These are phyloP conservation scores for Globia sparganii DNA, from an alignment of 2,888 invertebrate species.

Conservation along the genomic window DNA sequence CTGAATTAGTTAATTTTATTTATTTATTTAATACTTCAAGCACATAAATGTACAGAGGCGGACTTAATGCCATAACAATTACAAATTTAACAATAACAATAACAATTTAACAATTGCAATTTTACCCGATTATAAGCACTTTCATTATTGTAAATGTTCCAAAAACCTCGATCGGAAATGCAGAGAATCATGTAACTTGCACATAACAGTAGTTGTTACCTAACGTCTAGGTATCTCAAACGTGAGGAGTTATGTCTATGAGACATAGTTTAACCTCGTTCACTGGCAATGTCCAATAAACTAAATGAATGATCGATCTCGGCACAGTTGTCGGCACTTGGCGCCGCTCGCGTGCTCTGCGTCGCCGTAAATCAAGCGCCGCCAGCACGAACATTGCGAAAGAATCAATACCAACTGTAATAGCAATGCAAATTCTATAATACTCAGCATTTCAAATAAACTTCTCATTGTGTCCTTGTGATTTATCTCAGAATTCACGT, in stretches of 20 bases:
- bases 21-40: too few species aligned
- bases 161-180: conserved; percentile 48
- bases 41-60: too few species aligned
- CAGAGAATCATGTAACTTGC: conserved; percentile 56
- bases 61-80: too few species aligned
- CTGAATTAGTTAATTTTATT: conserved; percentile 11
- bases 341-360: conserved; percentile 56
- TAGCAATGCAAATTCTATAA: conserved; percentile 52
- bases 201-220: conserved; percentile 42
- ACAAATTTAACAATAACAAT: too few species aligned
- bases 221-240: conserved; percentile 36
- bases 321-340: conserved; percentile 57
- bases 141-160: conserved; percentile 20
- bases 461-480: conserved; percentile 70
- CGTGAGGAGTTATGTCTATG: conserved; percentile 31
- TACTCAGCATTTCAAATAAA: conserved; percentile 50
- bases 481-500: conserved; percentile 79
- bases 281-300: conserved; percentile 67
- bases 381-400: conserved; percentile 68
- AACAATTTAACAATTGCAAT: too few species aligned
- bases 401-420: conserved; percentile 61
- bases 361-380: conserved; percentile 65
- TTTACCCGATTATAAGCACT: conserved; percentile 3
- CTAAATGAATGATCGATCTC: conserved; percentile 72
- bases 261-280: conserved; percentile 61